Evolutionary conservation across 1,140 invertebrate genomes (phyloP).

Genomic region (Drosophila paulistorum): DNA sequence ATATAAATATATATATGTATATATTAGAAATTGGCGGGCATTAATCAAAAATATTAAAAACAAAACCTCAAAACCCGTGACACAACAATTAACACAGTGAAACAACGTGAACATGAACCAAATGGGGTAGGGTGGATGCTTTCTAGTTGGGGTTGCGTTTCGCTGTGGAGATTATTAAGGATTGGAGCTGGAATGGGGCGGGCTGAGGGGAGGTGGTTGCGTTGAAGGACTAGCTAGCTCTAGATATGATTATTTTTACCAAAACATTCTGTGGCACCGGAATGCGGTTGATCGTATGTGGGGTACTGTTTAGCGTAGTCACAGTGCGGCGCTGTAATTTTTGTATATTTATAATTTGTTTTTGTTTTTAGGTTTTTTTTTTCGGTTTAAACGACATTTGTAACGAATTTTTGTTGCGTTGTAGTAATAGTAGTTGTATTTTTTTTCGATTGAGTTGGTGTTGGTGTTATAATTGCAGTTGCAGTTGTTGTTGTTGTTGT

Average conservation of each 20-base stretch:
- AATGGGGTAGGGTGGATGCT: neutral
- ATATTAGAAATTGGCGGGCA: conserved; percentile 32
- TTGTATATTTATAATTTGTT: conserved; percentile 49
- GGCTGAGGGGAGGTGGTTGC: neutral
- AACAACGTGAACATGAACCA: conserved; percentile 9
- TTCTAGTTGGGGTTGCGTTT: neutral
- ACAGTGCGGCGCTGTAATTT: conserved; percentile 83
- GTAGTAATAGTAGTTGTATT: conserved; percentile 33
- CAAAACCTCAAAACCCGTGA: too few relatives aligned
- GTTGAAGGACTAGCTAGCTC: conserved; percentile 36
- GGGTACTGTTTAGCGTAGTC: conserved; percentile 83
- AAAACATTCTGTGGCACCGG: conserved; percentile 83
- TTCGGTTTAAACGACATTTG: conserved; percentile 48
- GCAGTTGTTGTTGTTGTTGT: conserved; percentile 5
- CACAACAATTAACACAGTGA: conserved; percentile 27
- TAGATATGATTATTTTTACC: conserved; percentile 82
- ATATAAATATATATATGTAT: neutral
- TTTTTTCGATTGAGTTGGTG: conserved; percentile 42
- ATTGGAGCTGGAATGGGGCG: neutral
- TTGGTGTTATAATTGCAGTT: conserved; percentile 35
- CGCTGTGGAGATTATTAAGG: too few relatives aligned
- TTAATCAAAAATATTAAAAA: conserved; percentile 25
- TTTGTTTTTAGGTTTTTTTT: too few relatives aligned
- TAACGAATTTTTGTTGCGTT: conserved; percentile 52
- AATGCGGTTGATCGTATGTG: conserved; percentile 83